Conservation (phyloP, 2,113 vertebrate genomes). For the Vidua chalybeata region DNA sequence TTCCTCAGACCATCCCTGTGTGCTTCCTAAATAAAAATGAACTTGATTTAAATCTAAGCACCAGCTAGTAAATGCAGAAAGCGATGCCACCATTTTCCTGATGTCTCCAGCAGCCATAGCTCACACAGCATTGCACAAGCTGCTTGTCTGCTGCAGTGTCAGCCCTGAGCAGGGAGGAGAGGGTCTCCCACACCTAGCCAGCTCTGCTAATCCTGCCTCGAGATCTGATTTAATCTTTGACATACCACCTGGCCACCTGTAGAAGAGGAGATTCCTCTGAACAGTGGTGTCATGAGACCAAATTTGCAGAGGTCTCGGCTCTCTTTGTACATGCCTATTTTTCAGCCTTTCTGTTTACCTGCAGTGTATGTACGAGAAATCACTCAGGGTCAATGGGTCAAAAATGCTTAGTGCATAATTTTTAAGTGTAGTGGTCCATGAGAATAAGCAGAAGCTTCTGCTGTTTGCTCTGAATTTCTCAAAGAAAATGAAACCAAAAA, state of each 20-base stretch:
- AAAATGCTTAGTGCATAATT: neutral
- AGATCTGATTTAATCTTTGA: neutral
- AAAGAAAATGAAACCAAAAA: neutral
- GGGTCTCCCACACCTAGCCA: neutral
- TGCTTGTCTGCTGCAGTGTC: neutral
- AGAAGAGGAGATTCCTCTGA: neutral
- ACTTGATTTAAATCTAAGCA: neutral
- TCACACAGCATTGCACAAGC: fast-evolving
- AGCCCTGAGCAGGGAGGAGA: neutral
- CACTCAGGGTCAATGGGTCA: neutral
- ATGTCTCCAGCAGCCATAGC: neutral
- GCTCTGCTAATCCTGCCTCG: neutral
- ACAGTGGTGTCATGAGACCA: neutral
- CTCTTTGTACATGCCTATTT: fast-evolving
- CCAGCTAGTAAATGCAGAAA: neutral
- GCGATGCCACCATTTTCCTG: neutral
- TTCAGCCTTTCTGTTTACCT: neutral
- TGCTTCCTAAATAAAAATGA: neutral
- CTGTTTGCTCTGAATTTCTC: neutral
- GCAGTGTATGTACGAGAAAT: neutral
- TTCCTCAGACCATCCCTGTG: neutral
- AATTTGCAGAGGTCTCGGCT: neutral
- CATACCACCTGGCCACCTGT: neutral
- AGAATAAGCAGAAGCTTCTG: neutral
- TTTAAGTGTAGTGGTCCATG: neutral